These are phyloP conservation scores for Neotoma lepida DNA, from an alignment of 2,113 vertebrate genomes.

Conservation along the genomic window DNA sequence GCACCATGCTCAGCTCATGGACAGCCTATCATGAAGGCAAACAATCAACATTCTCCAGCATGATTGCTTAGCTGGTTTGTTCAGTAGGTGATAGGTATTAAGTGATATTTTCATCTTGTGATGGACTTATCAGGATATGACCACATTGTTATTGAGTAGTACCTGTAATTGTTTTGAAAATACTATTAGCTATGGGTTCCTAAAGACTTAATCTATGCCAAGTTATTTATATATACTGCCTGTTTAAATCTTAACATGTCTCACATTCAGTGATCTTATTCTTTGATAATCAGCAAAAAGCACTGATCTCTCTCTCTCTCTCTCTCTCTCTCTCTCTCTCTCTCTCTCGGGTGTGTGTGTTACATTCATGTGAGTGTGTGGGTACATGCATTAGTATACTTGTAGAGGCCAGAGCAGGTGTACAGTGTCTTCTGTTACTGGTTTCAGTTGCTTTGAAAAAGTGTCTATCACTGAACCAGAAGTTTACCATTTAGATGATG, in stretches of 20 bases:
- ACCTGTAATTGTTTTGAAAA: conserved; percentile 44
- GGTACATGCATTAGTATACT: not conserved
- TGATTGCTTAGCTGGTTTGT: not conserved
- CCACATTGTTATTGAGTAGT: no score
- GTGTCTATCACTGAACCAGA: not conserved
- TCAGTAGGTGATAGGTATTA: not conserved
- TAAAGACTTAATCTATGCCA: not conserved
- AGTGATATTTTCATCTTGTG: not conserved
- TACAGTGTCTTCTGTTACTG: not conserved
- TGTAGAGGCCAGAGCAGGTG: not conserved
- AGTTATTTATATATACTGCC: not conserved
- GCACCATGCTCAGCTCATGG: not conserved
- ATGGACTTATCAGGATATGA: not conserved
- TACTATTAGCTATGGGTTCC: not conserved
- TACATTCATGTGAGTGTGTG: not conserved
- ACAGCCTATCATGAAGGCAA: not conserved
- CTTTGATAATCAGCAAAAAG: not conserved
- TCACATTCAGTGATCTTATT: not conserved
- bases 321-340: not conserved
- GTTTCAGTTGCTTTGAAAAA: not conserved
- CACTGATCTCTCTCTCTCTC: not conserved
- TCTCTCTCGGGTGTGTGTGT: not conserved
- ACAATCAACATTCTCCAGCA: not conserved
- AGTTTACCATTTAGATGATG: not conserved
- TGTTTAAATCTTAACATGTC: not conserved